These are phyloP conservation scores for Amitus sp. DNA, from an alignment of 2,888 invertebrate species.

Conservation along the genomic window DNA sequence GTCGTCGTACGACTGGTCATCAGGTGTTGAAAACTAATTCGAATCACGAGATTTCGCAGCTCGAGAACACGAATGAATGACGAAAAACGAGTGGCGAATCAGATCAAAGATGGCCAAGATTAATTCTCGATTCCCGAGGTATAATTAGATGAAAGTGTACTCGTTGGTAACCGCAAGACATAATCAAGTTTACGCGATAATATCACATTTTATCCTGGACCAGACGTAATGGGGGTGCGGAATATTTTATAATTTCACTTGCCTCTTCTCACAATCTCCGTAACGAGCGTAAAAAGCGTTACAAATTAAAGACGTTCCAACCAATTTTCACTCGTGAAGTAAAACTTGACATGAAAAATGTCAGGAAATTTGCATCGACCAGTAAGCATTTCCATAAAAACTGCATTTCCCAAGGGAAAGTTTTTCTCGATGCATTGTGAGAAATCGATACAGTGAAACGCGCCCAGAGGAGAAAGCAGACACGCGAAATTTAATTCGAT, in stretches of 20 bases:
- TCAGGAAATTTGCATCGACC: neutral
- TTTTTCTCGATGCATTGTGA: neutral
- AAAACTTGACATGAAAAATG: neutral
- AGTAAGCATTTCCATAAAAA: neutral
- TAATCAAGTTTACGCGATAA: neutral
- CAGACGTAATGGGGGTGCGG: neutral
- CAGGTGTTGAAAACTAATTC: neutral
- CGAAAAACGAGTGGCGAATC: neutral
- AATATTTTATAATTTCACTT: neutral
- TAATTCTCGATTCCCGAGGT: neutral
- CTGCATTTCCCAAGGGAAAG: neutral
- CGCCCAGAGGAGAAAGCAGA: constrained; percentile 1
- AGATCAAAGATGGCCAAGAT: neutral
- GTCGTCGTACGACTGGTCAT: neutral
- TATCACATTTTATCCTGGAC: neutral
- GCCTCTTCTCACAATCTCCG: neutral
- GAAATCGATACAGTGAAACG: neutral
- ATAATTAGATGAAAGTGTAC: constrained; percentile 2
- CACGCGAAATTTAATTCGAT: neutral
- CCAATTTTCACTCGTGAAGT: neutral
- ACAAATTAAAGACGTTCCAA: too few species aligned
- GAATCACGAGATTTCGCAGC: neutral
- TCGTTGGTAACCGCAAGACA: too few species aligned
- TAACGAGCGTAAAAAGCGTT: too few species aligned
- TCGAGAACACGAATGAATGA: neutral